Evolutionary conservation across 1,140 invertebrate genomes (phyloP).

Genomic region (Drosophila novamexicana): DNA sequence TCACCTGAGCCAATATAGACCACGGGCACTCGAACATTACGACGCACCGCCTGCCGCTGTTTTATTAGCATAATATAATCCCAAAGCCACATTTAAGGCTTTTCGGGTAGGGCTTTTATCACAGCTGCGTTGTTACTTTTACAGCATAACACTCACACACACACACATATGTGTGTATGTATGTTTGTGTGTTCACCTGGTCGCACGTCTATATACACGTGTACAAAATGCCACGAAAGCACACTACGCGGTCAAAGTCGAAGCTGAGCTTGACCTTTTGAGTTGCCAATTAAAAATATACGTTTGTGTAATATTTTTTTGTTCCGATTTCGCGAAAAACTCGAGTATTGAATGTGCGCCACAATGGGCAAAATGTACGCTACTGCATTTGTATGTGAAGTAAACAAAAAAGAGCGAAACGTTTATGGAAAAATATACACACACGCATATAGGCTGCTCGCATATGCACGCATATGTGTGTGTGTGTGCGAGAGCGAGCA

Average conservation of each 20-base stretch:
- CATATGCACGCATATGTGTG: slow-evolving; percentile 22
- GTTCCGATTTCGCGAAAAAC: slow-evolving; percentile 4
- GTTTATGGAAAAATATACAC: slow-evolving; percentile 42
- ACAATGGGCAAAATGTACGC: slow-evolving; percentile 9
- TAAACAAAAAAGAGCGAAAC: slow-evolving; percentile 70
- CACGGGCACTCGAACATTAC: slow-evolving; percentile 66
- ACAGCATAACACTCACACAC: slow-evolving; percentile 14
- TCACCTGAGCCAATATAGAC: slow-evolving; percentile 73
- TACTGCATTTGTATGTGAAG: slow-evolving; percentile 53
- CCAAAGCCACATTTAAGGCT: slow-evolving; percentile 71
- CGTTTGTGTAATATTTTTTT: slow-evolving; percentile 18
- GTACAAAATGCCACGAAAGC: slow-evolving; percentile 66
- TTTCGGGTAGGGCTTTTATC: slow-evolving; percentile 34
- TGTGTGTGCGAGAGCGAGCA: slow-evolving; percentile 17
- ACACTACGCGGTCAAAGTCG: slow-evolving; percentile 38
- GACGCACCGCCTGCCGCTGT: slow-evolving; percentile 53
- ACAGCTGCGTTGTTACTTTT: slow-evolving; percentile 24
- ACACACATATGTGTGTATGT: slow-evolving; percentile 16
- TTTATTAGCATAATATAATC: slow-evolving; percentile 74
- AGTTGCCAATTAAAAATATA: slow-evolving; percentile 30
- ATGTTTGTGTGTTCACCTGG: slow-evolving; percentile 26
- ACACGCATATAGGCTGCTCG: not conserved
- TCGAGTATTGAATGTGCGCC: slow-evolving; percentile 12
- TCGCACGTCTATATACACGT: slow-evolving; percentile 50
- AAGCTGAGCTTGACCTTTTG: slow-evolving; percentile 41